Conservation (phyloP, 37 sponge, comb jelly and placozoan genomes). For the Spongilla lacustris region DNA sequence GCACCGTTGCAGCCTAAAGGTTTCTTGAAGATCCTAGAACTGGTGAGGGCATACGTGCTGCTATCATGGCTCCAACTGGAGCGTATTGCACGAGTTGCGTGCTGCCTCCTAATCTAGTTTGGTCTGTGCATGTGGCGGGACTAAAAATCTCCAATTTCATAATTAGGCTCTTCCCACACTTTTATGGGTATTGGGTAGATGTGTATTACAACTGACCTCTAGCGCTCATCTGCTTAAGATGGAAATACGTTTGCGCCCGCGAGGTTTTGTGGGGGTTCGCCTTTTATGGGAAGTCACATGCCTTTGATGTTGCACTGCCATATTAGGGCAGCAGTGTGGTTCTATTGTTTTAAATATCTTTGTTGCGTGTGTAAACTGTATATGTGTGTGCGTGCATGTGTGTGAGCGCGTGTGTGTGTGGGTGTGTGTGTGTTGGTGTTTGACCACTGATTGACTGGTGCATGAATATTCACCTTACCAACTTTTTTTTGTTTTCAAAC, state of each 20-base stretch:
- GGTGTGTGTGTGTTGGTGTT: background rate
- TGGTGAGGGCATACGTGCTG: slow-evolving; percentile 24
- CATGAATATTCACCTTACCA: no score
- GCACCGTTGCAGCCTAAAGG: slow-evolving; percentile 78
- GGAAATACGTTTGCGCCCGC: no score
- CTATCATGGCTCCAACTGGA: background rate
- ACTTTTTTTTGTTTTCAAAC: no score
- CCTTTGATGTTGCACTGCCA: background rate
- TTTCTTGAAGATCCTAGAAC: slow-evolving; percentile 74
- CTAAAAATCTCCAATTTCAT: no score
- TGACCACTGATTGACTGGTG: no score
- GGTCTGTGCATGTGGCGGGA: no score
- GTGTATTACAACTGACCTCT: no score
- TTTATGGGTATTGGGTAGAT: no score
- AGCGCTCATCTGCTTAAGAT: background rate
- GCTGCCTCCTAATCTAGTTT: no score
- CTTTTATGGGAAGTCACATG: background rate
- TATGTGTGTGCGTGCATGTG: background rate
- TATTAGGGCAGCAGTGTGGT: background rate
- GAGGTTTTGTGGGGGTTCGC: background rate
- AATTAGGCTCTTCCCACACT: no score
- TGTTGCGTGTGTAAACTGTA: no score
- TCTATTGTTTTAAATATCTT: no score
- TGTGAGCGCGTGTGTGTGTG: background rate
- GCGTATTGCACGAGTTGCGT: background rate